Conservation (phyloP, 1,140 invertebrate genomes). For the Drosophila baimaii region DNA sequence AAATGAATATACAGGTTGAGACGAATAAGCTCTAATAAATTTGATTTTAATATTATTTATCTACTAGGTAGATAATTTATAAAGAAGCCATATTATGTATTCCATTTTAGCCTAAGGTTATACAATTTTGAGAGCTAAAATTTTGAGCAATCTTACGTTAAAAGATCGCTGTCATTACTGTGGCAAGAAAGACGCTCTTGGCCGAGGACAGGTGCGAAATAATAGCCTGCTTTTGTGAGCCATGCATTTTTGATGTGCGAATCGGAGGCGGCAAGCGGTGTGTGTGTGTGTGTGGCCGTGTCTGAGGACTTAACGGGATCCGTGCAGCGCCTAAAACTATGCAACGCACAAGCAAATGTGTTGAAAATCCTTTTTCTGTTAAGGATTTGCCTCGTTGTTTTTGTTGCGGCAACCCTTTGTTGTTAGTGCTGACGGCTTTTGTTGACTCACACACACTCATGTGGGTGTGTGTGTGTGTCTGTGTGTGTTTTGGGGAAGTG, state of each 20-base stretch:
- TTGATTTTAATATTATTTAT: too few relatives aligned
- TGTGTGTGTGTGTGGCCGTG: slow-evolving; percentile 2
- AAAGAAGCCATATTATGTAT: too few relatives aligned
- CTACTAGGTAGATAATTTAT: too few relatives aligned
- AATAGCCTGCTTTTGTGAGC: slow-evolving; percentile 60
- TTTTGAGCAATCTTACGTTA: not conserved
- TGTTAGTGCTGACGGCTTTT: slow-evolving; percentile 40
- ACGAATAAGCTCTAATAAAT: too few relatives aligned
- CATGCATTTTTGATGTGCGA: slow-evolving; percentile 45
- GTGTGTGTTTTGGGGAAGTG: slow-evolving; percentile 6
- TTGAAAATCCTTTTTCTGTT: slow-evolving; percentile 73
- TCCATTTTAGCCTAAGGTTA: not conserved
- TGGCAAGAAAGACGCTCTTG: not conserved
- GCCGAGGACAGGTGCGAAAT: slow-evolving; percentile 30
- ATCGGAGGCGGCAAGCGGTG: slow-evolving; percentile 7
- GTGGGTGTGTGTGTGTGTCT: slow-evolving; percentile 1
- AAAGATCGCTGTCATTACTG: slow-evolving; percentile 10
- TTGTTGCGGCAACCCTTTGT: slow-evolving; percentile 1
- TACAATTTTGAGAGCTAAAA: too few relatives aligned
- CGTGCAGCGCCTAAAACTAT: slow-evolving; percentile 72
- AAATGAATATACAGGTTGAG: too few relatives aligned
- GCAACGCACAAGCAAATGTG: slow-evolving; percentile 64
- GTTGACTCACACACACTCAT: slow-evolving; percentile 26
- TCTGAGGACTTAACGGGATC: slow-evolving; percentile 43
- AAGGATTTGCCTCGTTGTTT: slow-evolving; percentile 56